A percentile compares a stretch with the other conserved stretches of the same genome.
Evolutionary conservation across 1,140 invertebrate species (phyloP).

Genomic region (Drosophila equinoxialis): DNA sequence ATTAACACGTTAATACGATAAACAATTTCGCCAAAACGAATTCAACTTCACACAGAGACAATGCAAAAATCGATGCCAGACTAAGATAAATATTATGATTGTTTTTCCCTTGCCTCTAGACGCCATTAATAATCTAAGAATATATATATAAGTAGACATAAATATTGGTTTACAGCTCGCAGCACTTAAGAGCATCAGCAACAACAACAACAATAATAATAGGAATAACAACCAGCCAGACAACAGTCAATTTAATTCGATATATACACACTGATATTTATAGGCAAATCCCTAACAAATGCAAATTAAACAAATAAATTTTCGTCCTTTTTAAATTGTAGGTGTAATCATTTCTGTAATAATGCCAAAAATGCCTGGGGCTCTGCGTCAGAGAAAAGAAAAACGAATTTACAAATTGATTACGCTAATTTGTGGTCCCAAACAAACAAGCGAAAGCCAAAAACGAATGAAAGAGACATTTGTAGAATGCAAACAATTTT

Average conservation of each 20-base stretch:
- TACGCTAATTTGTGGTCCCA: conserved; percentile 41
- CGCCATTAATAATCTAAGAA: conserved; percentile 30
- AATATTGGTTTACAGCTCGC: conserved; percentile 40
- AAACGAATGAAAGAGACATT: conserved; percentile 8
- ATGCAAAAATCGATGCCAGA: conserved; percentile 6
- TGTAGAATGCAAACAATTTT: conserved; percentile 15
- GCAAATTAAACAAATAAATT: conserved; percentile 57
- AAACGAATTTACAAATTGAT: conserved; percentile 53
- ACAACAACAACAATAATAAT: conserved; percentile 14
- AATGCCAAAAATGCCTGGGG: conserved; percentile 40
- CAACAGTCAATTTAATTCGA: conserved; percentile 44
- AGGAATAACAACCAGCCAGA: conserved; percentile 16
- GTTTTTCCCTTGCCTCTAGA: conserved; percentile 8
- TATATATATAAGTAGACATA: conserved; percentile 24
- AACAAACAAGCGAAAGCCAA: background rate
- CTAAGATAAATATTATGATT: conserved; percentile 42
- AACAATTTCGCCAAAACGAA: background rate
- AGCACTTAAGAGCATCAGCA: conserved; percentile 6
- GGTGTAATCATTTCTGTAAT: conserved; percentile 46
- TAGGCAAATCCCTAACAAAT: conserved; percentile 33
- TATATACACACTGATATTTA: conserved; percentile 22
- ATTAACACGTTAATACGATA: conserved; percentile 7
- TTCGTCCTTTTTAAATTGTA: conserved; percentile 42
- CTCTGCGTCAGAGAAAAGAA: conserved; percentile 13
- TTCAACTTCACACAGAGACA: background rate